phyloP scores from a whole-genome alignment of 1,140 invertebrate genomes.

The Sminthurides bifidus region DNA sequence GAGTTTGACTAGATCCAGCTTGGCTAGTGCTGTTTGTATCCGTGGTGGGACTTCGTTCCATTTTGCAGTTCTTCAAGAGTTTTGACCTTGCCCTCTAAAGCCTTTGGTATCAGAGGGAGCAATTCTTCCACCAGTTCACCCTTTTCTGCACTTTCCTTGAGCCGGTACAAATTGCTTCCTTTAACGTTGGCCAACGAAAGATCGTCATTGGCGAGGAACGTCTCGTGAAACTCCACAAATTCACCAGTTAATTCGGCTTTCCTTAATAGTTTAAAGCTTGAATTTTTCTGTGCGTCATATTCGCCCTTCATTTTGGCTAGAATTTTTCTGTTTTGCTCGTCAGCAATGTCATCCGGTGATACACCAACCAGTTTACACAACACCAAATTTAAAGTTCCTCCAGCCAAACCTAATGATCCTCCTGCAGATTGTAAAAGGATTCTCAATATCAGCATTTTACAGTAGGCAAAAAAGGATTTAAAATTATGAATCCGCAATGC shows the following conservation, averaged over 20 bases:
- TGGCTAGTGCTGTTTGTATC: not conserved
- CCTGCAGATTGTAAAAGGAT: constrained; percentile 37
- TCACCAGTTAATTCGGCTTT: too few species aligned
- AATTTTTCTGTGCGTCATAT: not conserved
- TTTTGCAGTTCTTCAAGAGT: not conserved
- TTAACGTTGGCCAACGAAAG: not conserved
- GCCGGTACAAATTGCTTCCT: not conserved
- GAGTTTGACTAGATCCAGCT: not conserved
- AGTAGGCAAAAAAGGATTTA: not conserved
- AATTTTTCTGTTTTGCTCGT: not conserved
- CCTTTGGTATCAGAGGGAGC: too few species aligned
- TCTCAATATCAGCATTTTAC: not conserved
- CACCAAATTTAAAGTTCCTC: constrained; percentile 38
- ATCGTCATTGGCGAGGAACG: not conserved
- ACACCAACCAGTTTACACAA: not conserved
- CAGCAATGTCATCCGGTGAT: not conserved
- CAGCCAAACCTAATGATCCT: constrained; percentile 40
- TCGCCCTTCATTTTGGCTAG: not conserved
- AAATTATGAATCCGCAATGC: not conserved
- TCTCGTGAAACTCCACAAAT: constrained; percentile 5
- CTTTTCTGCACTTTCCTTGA: not conserved
- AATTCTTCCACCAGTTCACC: not conserved
- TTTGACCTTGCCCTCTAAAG: too few species aligned
- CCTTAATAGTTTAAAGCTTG: not conserved
- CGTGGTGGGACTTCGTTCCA: not conserved